These are phyloP conservation scores for Panagrolaimus sp. DNA, from an alignment of 1,140 invertebrate genomes.

Conservation along the genomic window DNA sequence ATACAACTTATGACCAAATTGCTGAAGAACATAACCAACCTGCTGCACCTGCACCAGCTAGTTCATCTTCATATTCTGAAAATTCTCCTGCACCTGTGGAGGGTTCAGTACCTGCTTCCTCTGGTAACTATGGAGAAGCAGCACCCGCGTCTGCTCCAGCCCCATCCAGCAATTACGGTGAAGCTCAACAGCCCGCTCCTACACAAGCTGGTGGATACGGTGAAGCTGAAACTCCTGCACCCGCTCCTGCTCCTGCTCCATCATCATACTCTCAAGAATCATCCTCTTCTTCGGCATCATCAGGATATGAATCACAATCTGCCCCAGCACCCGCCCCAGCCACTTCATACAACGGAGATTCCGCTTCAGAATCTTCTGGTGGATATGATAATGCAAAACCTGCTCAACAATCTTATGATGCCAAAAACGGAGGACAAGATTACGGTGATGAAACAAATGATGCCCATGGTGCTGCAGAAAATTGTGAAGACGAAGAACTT, in stretches of 20 bases:
- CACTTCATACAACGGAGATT: conserved; percentile 2
- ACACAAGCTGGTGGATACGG: conserved; percentile 4
- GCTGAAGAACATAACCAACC: conserved; percentile 13
- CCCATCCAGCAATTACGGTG: conserved; percentile 16
- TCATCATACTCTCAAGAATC: neutral
- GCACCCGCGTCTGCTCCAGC: conserved; percentile 1
- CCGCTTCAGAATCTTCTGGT: neutral
- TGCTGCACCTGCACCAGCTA: conserved; percentile 20
- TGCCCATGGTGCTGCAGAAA: conserved; percentile 20
- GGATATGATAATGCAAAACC: neutral
- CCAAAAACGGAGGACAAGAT: conserved; percentile 20
- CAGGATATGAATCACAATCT: conserved; percentile 7
- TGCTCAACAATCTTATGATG: conserved; percentile 12
- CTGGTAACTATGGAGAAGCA: conserved; percentile 12
- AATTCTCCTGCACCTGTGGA: neutral
- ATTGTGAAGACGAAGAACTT: conserved; percentile 44
- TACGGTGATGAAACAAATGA: conserved; percentile 36
- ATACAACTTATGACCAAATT: conserved; percentile 2
- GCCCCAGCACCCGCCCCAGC: neutral
- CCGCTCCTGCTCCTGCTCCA: conserved; percentile 10
- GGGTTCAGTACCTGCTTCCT: neutral
- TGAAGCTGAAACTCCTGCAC: conserved; percentile 14
- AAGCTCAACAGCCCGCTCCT: neutral
- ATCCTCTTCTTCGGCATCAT: neutral
- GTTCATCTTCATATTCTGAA: neutral